Evolutionary conservation across 2,888 invertebrate species (phyloP).

Genomic region (Eupithecia pulchellata): DNA sequence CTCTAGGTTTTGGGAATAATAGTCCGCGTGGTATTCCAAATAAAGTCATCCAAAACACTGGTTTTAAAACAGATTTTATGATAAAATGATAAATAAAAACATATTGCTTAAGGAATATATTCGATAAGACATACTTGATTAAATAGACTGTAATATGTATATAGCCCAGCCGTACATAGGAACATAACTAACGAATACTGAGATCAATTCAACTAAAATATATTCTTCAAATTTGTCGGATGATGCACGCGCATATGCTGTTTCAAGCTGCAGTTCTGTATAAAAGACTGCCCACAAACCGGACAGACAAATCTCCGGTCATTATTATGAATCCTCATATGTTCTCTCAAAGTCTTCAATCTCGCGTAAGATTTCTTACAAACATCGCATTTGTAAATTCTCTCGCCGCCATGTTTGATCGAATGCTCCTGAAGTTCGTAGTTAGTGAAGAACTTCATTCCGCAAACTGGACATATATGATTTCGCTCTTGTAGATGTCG

Average conservation of each 20-base stretch:
- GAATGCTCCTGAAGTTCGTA: constrained; percentile 84
- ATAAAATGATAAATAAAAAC: background rate
- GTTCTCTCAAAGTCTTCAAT: constrained; percentile 76
- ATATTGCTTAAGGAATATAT: background rate
- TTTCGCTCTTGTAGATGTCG: constrained; percentile 79
- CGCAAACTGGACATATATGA: constrained; percentile 80
- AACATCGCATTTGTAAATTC: constrained; percentile 83
- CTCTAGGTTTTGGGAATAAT: background rate
- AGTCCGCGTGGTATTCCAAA: background rate
- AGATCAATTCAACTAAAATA: constrained; percentile 43
- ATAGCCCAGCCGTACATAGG: background rate
- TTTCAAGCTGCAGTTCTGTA: constrained; percentile 78
- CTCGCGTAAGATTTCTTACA: constrained; percentile 81
- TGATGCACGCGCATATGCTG: constrained; percentile 79
- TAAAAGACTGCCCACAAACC: constrained; percentile 74
- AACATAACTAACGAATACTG: constrained; percentile 29
- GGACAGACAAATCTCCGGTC: constrained; percentile 75
- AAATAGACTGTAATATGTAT: background rate
- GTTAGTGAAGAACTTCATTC: constrained; percentile 83
- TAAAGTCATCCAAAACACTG: background rate
- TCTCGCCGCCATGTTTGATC: constrained; percentile 82
- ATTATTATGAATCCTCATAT: constrained; percentile 79
- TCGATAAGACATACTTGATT: background rate
- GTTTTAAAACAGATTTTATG: background rate
- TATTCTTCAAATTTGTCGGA: constrained; percentile 66